phyloP scores from a whole-genome alignment of 1,140 invertebrate species.

The Bombus waltoni region DNA sequence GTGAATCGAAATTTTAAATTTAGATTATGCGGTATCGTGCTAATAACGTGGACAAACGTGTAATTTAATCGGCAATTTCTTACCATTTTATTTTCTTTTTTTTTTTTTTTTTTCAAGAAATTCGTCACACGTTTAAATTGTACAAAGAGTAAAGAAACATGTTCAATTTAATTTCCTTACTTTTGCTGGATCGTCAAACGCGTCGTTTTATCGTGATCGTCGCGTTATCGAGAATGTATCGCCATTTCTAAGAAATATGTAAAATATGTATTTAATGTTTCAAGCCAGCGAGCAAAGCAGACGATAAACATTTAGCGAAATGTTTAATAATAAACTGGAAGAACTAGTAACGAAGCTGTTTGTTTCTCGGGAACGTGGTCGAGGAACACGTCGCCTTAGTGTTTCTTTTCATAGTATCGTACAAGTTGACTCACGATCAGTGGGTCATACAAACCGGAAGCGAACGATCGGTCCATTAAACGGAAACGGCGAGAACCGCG shows the following conservation, averaged over 20 bases:
- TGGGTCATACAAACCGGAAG: constrained; percentile 14
- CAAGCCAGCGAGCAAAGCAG: not conserved
- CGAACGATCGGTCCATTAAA: constrained; percentile 24
- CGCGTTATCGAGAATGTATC: no score
- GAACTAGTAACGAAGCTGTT: not conserved
- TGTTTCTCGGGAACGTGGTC: not conserved
- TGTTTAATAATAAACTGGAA: constrained; percentile 12
- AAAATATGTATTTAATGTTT: no score
- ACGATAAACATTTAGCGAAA: not conserved
- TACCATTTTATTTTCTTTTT: no score
- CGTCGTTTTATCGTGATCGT: no score
- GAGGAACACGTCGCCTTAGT: constrained; percentile 18
- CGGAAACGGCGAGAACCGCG: constrained; percentile 8
- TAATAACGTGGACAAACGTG: no score
- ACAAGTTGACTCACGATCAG: constrained; percentile 29
- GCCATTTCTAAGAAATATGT: no score
- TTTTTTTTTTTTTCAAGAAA: no score
- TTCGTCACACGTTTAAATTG: not conserved
- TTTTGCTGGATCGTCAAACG: no score
- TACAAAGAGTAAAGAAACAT: not conserved
- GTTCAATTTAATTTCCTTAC: no score
- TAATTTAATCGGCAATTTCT: not conserved
- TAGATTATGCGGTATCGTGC: not conserved
- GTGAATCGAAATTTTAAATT: not conserved
- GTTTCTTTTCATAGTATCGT: constrained; percentile 36